Evolutionary conservation across 1,140 invertebrate genomes (phyloP).

Genomic region (Dryas iulia): DNA sequence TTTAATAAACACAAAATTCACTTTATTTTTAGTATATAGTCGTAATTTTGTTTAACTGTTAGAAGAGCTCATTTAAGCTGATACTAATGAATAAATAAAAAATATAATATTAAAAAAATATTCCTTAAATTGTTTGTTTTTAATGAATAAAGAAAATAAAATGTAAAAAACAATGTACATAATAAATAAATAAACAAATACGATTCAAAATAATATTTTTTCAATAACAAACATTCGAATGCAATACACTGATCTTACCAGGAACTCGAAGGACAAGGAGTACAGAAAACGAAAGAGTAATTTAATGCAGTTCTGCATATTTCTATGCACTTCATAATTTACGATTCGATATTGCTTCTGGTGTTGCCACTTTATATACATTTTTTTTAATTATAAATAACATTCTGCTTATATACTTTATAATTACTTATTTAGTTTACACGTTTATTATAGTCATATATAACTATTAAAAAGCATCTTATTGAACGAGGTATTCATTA

Average conservation of each 20-base stretch:
- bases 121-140: background rate
- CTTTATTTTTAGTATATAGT: too few relatives aligned
- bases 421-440: too few relatives aligned
- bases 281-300: slow-evolving; percentile 56
- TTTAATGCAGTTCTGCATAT: slow-evolving; percentile 49
- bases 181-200: background rate
- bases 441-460: background rate
- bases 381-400: too few relatives aligned
- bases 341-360: slow-evolving; percentile 10
- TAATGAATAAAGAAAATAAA: too few relatives aligned
- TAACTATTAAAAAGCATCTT: background rate
- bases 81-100: too few relatives aligned
- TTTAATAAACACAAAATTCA: too few relatives aligned
- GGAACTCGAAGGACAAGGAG: slow-evolving; percentile 72
- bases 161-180: background rate
- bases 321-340: slow-evolving; percentile 38
- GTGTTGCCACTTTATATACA: background rate
- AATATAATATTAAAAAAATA: too few relatives aligned
- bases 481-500: background rate
- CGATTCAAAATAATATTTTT: slow-evolving; percentile 19
- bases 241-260: slow-evolving; percentile 58
- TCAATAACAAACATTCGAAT: slow-evolving; percentile 4
- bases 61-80: too few relatives aligned
- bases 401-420: too few relatives aligned
- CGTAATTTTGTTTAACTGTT: too few relatives aligned